These are phyloP conservation scores for Phaethornis superciliosus DNA, from an alignment of 2,113 vertebrate genomes.

Conservation along the genomic window DNA sequence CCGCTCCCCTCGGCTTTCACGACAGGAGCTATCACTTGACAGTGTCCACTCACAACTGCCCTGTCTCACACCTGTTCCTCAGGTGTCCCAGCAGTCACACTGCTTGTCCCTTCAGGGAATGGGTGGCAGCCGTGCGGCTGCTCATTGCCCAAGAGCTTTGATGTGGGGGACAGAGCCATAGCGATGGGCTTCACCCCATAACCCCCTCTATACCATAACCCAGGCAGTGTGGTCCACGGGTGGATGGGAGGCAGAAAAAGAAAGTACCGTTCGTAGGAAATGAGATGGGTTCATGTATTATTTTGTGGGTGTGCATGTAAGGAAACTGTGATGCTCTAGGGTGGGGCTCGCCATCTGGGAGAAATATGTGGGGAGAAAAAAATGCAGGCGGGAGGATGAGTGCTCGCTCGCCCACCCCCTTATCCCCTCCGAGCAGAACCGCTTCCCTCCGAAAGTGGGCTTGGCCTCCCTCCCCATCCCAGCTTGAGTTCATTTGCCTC, in stretches of 20 bases:
- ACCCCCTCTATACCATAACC: background rate
- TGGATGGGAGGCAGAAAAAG: background rate
- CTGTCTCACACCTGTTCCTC: background rate
- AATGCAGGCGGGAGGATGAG: constrained; percentile 9
- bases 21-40: background rate
- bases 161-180: background rate
- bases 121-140: accelerated
- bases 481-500: constrained; percentile 69
- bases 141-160: background rate
- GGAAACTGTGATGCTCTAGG: constrained; percentile 41
- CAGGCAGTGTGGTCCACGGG: accelerated
- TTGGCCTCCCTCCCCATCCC: constrained; percentile 70
- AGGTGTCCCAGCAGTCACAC: too few relatives aligned
- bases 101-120: accelerated
- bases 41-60: accelerated
- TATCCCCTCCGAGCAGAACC: constrained; percentile 21
- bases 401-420: background rate
- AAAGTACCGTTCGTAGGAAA: background rate
- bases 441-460: constrained; percentile 55
- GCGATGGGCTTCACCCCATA: background rate
- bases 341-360: constrained; percentile 62
- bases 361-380: constrained; percentile 48
- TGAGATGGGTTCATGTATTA: background rate
- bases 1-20: background rate
- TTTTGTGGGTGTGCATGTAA: background rate